Evolutionary conservation across 2,888 invertebrate genomes (phyloP), one percentile per base, ranked within the genome.

Genomic region (Campoletis raptor): DNA sequence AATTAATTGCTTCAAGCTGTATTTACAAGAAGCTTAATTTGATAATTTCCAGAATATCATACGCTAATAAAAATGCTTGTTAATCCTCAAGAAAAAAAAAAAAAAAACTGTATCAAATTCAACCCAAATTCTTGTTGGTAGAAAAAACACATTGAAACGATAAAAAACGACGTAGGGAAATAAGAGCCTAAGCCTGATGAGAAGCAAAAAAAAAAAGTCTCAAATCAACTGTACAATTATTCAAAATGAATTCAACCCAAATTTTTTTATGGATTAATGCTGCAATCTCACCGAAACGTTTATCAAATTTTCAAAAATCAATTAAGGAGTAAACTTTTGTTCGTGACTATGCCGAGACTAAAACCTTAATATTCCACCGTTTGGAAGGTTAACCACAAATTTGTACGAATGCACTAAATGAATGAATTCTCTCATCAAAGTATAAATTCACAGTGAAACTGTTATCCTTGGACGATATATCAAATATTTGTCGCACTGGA

Each of bases 401-500:
- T 70, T 70, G 45, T 57, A 21, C 36, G 36, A 37, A 61, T 5
- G 9, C 4, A 21, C 36, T n/a, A 30, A 57, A 80, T 40, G 48
- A 72, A 40, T 81, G 54, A 30, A 40, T 40, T 8, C 45, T 52
- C 21, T 37, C 48, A 52, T 81, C 72, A 66, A 54, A 5, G 64
- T 21, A 18, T 57, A 67, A 74, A 74, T 74, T 67, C 12, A 18
- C 40, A 10, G 40, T 12, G 12, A 40, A 67, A 36, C 30, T 57
- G 42, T 74, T 54, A 42, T 30, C 21, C 74, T 21, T 21, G 21
- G n/a, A 21, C 40, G 45, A 74, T 74, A 81, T 18, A 74, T 81
- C 66, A 81, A 42, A 61, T 36, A 77, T 77, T 82, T 70, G 61
- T 82, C 61, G 48, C 45, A 21, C 21, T 45, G 10, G 8, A 21